Evolutionary conservation across 23 tunicate genomes (phyloP), one percentile per base, ranked within the genome.

Genomic region (Phallusia fumigata): DNA sequence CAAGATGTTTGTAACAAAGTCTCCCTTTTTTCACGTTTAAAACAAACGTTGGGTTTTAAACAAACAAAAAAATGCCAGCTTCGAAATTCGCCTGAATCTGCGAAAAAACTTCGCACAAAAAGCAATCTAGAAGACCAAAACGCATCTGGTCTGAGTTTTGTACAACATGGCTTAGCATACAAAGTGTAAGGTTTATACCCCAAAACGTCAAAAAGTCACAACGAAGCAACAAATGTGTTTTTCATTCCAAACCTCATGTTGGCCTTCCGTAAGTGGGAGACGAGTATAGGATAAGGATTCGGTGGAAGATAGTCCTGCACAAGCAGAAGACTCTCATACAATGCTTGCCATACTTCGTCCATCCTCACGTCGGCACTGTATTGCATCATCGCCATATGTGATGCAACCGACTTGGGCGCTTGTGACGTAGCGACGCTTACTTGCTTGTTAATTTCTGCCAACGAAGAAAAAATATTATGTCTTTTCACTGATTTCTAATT

Each of bases 351-450:
- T 0, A 82, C 76, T 76, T 81, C 75, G 77, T 90, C 95, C 24
- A 90, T 36, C 31, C 95, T 52, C 24, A 82, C 50, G 79, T 90
- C 95, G 28, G 80, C 73, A 64, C 88, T 64, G 44, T 90, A 90
- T 69, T 90, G 95, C 86, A 90, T 50, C 83, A 80, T 32, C 15
- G 84, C 40, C 31, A 33, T 65, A 12, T 82, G 84, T 31, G 80
- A 40, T 0, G 85, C 73, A 1, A 84, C 64, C 1, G 65, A 12
- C 22, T 53, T n/a, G 0, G 94, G 94, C 32, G 86, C 86, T 73
- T 82, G 79, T 11, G 76, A 73, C 33, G 35, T 85, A 10, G 76
- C 45, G 19, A 65, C 65, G 64, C 80, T 58, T 10, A 80, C 64
- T 53, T 32, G 64, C 75, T 81, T 85, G 65, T 90, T 85, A 0